A percentile compares a stretch with the other conserved stretches of the same genome.
These are phyloP conservation scores for Cebidichthys violaceus DNA, from an alignment of 2,113 vertebrate genomes.

Conservation along the genomic window DNA sequence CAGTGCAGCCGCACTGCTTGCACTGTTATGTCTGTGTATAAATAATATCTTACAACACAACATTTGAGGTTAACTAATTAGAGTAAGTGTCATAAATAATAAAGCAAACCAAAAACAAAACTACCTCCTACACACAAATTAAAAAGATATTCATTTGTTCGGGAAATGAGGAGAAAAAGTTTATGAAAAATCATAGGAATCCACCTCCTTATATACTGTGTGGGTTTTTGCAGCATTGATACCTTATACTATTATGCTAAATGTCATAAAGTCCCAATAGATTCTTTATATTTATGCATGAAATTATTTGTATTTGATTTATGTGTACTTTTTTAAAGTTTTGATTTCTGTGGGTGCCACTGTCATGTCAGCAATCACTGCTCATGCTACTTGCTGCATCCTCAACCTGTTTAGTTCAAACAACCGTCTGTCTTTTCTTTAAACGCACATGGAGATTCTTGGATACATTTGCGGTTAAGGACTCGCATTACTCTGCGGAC, in stretches of 20 bases:
- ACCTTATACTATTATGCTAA: neutral
- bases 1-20: no score
- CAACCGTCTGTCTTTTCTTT: neutral
- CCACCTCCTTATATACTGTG: neutral
- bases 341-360: neutral
- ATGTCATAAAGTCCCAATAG: neutral
- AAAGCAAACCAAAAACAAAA: neutral
- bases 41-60: neutral
- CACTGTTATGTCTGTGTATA: neutral
- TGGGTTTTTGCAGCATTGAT: neutral
- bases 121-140: neutral
- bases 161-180: neutral
- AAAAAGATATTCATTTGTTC: neutral
- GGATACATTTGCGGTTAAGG: neutral
- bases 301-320: neutral
- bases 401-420: neutral
- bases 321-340: neutral
- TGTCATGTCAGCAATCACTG: neutral
- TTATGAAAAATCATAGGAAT: neutral
- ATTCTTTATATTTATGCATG: neutral
- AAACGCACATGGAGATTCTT: neutral
- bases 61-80: neutral
- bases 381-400: neutral
- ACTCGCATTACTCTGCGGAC: neutral
- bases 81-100: neutral